A percentile compares a stretch with the other conserved stretches of the same genome.
phyloP scores from a whole-genome alignment of 1,140 invertebrate species.

The Thereuonema tuberculata region DNA sequence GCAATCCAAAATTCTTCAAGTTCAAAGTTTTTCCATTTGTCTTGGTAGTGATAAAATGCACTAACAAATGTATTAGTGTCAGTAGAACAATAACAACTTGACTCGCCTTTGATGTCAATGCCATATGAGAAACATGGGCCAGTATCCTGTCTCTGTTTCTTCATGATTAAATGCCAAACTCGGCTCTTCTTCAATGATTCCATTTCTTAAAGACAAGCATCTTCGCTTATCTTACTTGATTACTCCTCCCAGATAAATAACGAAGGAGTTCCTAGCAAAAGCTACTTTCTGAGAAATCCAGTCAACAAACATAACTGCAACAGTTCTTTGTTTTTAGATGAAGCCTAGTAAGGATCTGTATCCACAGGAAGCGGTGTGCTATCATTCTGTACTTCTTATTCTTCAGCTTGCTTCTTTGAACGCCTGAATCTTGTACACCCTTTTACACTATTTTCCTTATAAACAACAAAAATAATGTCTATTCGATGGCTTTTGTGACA shows the following conservation, averaged over 20 bases:
- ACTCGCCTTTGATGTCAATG: too few relatives aligned
- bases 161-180: too few relatives aligned
- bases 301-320: neutral
- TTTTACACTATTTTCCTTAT: neutral
- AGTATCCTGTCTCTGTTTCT: too few relatives aligned
- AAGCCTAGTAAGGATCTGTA: neutral
- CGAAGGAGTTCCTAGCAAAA: too few relatives aligned
- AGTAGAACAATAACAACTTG: too few relatives aligned
- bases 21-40: too few relatives aligned
- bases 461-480: neutral
- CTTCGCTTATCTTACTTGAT: neutral
- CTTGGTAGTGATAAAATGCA: too few relatives aligned
- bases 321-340: neutral
- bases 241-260: neutral
- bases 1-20: too few relatives aligned
- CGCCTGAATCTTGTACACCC: neutral
- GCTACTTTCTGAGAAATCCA: too few relatives aligned
- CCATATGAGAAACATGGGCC: too few relatives aligned
- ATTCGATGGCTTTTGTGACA: neutral
- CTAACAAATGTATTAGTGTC: too few relatives aligned
- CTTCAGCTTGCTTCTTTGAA: neutral
- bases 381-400: neutral
- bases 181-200: too few relatives aligned
- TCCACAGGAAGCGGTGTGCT: neutral
- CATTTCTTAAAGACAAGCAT: neutral